Percentiles rank a stretch among this genome's conserved stretches.
Conservation (phyloP, 2,797 vertebrate species). For the Enteromius paludinosus region DNA sequence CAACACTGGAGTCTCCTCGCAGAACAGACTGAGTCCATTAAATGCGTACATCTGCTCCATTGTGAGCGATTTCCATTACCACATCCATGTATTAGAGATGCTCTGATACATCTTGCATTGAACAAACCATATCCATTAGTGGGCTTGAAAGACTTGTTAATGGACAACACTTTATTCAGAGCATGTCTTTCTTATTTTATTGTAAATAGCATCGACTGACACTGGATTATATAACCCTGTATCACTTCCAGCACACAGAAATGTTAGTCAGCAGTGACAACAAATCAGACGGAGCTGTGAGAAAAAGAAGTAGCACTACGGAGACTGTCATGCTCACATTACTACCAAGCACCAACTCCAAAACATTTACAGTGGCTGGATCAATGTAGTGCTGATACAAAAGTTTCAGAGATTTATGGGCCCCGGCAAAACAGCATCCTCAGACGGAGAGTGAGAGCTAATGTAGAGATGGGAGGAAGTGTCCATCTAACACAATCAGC, state of each 20-base stretch:
- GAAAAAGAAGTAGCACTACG: conserved; percentile 3
- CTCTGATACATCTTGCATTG: conserved; percentile 43
- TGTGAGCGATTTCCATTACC: conserved; percentile 42
- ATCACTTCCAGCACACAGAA: conserved; percentile 34
- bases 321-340: conserved; percentile 14
- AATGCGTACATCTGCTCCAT: conserved; percentile 31
- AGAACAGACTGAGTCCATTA: conserved; percentile 37
- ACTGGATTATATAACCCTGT: conserved; percentile 27
- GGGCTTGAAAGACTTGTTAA: conserved; percentile 48
- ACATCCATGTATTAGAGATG: conserved; percentile 36
- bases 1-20: conserved; percentile 6
- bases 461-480: conserved; percentile 33
- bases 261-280: conserved; percentile 38
- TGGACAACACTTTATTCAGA: conserved; percentile 41
- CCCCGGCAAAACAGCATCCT: conserved; percentile 27
- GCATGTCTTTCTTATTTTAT: conserved; percentile 23
- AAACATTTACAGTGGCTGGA: conserved; percentile 42
- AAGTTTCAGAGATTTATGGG: conserved; percentile 37
- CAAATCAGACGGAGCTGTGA: conserved; percentile 37
- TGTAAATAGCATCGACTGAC: conserved; percentile 34
- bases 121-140: conserved; percentile 48
- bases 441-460: conserved; percentile 17
- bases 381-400: conserved; percentile 48
- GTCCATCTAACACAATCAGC: conserved; percentile 50
- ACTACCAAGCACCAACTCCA: conserved; percentile 9